Conservation (phyloP, 1,140 invertebrate species). For the Drosophila lowei region DNA sequence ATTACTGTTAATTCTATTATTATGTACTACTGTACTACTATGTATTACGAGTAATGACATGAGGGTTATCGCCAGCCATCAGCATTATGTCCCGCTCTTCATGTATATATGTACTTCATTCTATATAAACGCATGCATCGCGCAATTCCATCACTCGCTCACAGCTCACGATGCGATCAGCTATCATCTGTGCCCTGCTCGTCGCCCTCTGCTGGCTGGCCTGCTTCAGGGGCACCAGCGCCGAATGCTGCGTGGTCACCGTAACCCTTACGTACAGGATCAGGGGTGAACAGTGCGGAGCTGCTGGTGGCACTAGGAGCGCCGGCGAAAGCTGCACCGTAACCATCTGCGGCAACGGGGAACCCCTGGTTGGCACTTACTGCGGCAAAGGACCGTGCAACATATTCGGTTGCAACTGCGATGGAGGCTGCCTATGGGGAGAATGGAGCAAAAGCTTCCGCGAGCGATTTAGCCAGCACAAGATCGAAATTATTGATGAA, state of each 20-base stretch:
- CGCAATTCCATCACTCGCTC: too few relatives aligned
- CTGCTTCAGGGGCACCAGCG: too few relatives aligned
- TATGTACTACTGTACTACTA: too few relatives aligned
- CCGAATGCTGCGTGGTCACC: conserved; percentile 6
- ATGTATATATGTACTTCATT: too few relatives aligned
- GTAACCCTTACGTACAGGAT: background rate
- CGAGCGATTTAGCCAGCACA: background rate
- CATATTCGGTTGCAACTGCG: conserved; percentile 14
- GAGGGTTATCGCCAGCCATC: too few relatives aligned
- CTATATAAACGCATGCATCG: too few relatives aligned
- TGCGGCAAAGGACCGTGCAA: conserved; percentile 21
- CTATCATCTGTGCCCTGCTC: too few relatives aligned
- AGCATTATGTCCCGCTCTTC: too few relatives aligned
- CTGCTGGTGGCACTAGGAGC: background rate
- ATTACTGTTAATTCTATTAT: too few relatives aligned
- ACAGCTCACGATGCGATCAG: too few relatives aligned
- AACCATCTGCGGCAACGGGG: conserved; percentile 23
- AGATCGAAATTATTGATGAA: background rate
- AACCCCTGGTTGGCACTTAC: conserved; percentile 12
- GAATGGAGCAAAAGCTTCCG: conserved; percentile 3
- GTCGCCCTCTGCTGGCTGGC: too few relatives aligned
- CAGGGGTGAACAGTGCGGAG: background rate
- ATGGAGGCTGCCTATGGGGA: conserved; percentile 8
- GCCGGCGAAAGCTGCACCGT: background rate
- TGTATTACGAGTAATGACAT: too few relatives aligned